phyloP scores from a whole-genome alignment of 2,797 vertebrate genomes.

The Sibirionetta formosa region DNA sequence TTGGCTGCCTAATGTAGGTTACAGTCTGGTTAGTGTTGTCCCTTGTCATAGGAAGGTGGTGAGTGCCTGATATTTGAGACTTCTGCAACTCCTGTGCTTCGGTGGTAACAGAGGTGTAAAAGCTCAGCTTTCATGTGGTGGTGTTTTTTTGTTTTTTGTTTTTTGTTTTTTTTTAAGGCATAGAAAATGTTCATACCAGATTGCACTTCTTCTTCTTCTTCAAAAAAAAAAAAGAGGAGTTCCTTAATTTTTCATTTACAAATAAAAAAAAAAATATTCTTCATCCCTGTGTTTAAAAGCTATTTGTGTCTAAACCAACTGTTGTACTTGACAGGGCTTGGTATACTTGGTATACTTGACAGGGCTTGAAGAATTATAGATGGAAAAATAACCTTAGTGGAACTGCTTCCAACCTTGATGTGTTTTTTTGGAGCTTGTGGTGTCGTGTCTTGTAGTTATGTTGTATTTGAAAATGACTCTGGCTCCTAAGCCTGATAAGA shows the following conservation, averaged over 20 bases:
- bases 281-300: neutral
- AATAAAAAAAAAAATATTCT: neutral
- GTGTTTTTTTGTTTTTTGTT: neutral
- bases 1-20: neutral
- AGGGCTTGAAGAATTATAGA: neutral
- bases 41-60: neutral
- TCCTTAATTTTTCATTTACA: neutral
- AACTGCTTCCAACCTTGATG: neutral
- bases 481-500: neutral
- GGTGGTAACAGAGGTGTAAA: no score
- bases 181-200: neutral
- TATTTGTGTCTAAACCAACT: neutral
- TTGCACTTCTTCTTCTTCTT: no score
- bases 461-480: neutral
- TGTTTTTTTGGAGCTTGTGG: neutral
- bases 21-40: rapidly evolving
- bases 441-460: neutral
- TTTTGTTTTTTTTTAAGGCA: neutral
- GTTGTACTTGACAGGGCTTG: neutral
- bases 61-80: rapidly evolving
- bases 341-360: neutral
- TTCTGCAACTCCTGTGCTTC: neutral
- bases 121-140: neutral
- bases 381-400: neutral
- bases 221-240: no score